A percentile compares a stretch with the other conserved stretches of the same genome.
Evolutionary conservation across 2,113 vertebrate species (phyloP).

Genomic region (Prietella phreatophila): DNA sequence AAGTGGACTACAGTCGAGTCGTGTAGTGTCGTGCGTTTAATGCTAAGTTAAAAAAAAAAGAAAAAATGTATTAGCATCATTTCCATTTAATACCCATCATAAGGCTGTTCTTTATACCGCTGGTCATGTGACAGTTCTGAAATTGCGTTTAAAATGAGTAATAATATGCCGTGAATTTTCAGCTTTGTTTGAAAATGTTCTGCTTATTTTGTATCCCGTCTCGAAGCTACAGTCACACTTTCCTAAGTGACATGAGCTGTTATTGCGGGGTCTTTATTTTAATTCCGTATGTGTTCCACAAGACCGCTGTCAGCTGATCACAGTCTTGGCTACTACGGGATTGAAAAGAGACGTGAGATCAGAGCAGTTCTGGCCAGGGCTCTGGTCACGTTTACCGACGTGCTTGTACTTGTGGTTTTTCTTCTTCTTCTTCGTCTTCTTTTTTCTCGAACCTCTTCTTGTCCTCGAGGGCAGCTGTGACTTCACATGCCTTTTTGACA

Average conservation of each 20-base stretch:
- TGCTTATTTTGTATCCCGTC: slow-evolving; percentile 16
- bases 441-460: background rate
- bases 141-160: background rate
- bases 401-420: background rate
- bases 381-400: background rate
- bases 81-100: background rate
- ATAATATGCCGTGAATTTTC: background rate
- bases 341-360: slow-evolving; percentile 19
- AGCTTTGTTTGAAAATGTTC: background rate
- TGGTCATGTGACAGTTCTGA: background rate
- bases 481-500: background rate
- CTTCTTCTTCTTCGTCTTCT: too few species aligned
- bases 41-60: background rate
- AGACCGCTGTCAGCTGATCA: slow-evolving; percentile 37
- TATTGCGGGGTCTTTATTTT: slow-evolving; percentile 36
- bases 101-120: background rate
- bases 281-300: slow-evolving; percentile 29
- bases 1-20: background rate
- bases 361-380: background rate
- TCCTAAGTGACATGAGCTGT: slow-evolving; percentile 40
- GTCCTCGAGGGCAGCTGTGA: slow-evolving; percentile 8
- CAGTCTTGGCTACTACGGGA: background rate
- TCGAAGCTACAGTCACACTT: slow-evolving; percentile 28
- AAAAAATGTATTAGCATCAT: too few species aligned
- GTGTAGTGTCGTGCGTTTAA: background rate